Evolutionary conservation across 1,140 invertebrate genomes (phyloP), one percentile per base, ranked within the genome.

Genomic region (Polypedilum vanderplanki): DNA sequence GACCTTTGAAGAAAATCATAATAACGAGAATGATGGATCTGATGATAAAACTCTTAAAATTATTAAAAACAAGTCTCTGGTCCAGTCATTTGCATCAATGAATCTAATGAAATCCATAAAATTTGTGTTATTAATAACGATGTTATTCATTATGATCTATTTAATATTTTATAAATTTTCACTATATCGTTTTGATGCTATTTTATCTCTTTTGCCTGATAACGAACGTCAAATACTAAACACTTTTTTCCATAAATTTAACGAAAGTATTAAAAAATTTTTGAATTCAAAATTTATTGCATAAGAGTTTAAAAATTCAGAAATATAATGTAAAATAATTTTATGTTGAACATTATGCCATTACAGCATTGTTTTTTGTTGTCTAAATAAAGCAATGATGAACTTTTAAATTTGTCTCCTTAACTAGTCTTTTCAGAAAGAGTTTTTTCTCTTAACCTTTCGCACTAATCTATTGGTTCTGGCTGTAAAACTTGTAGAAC

Each of bases 21-120:
- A 67, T 20, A 18, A 67, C 8, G 64, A 17, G 1, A 67, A 0
- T 67, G n/a, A 67, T 8, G 78, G 79, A 57, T 10, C 73, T 33
- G 76, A 79, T 18, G 76, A 78, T 74, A 78, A 80, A 73, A 78
- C 79, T 70, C 77, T 78, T 41, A 78, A 80, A 41, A 78, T 79
- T 74, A 81, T 91, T 89, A 78, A 75, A 86, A 74, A 88, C 92
- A 7, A 88, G 86, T 46, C n/a, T n/a, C n/a, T n/a, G n/a, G n/a
- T n/a, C n/a, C n/a, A n/a, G n/a, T n/a, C n/a, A n/a, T n/a, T n/a
- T 98, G 96, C 15, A 46, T 46, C 41, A 46, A 15, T 46, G 9
- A 46, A 46, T 10, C 15, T 15, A 46, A 15, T 46, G 8, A 8
- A 8, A 46, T 46, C 41, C 41, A 46, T 15, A n/a, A n/a, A n/a